Evolutionary conservation across 1,140 invertebrate species (phyloP), one percentile per base, ranked within the genome.

Genomic region (Drosophila cardini): DNA sequence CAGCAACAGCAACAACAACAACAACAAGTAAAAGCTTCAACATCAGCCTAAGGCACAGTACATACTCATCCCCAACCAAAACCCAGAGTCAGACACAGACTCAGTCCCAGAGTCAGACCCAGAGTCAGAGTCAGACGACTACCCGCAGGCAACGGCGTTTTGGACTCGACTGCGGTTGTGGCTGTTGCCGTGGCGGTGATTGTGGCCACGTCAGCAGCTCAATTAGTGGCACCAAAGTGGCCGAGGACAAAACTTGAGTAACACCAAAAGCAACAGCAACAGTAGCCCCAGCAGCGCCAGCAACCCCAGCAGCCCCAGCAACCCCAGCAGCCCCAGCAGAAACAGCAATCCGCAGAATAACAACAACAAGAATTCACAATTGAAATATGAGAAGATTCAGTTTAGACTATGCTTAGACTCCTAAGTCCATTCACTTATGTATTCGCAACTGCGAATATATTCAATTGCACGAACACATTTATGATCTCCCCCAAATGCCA

Each of bases 211-310:
- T 57, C 70, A 73, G 62, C 58, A 69, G 85, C 74, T 89, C 84
- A 89, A 89, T 89, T 89, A 89, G 84, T 75, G 84, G 74, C 45
- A 84, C 84, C 64, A 78, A 89, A 89, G 84, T 89, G 77, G 80
- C 80, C 5, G 84, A 89, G 68, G 84, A 89, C 50, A 89, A 89
- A 57, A 89, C 84, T 78, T 89, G 84, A 89, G 77, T 32, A 36
- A 26, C 34, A 40, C n/a, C 2, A 48, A 3, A 11, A 52, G n/a
- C 45, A 40, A 3, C 21, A 26, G 21, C 21, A 26, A 26, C 21
- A 26, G 21, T 5, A 26, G 4, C 2, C 21, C 21, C 2, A 26
- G 21, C n/a, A n/a, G n/a, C n/a, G n/a, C n/a, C n/a, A n/a, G n/a
- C n/a, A n/a, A n/a, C 21, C 21, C 21, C 21, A 26, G 21, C 21